Evolutionary conservation across 2,888 invertebrate genomes (phyloP).

Genomic region (Drosophila engyochracea): DNA sequence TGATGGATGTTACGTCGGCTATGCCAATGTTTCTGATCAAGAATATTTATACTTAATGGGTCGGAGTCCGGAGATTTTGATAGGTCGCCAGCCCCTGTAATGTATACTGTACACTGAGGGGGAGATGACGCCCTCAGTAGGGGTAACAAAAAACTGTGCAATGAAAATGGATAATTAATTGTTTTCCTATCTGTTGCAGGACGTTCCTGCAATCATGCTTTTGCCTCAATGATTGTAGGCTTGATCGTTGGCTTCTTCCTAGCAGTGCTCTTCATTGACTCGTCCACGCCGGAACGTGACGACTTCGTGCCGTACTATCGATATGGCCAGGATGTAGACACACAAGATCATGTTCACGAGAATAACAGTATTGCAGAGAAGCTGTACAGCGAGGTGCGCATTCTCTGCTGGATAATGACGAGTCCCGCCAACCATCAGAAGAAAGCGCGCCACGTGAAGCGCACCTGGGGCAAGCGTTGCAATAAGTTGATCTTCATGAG

Average conservation of each 20-base stretch:
- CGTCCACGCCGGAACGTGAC: background rate
- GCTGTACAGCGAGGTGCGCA: constrained; percentile 5
- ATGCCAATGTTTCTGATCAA: no score
- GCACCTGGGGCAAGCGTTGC: constrained; percentile 33
- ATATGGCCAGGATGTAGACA: background rate
- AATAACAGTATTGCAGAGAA: background rate
- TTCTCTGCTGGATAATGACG: constrained; percentile 27
- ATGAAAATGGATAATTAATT: no score
- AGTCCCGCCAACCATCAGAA: constrained; percentile 2
- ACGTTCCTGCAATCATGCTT: background rate
- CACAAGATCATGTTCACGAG: background rate
- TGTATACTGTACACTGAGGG: no score
- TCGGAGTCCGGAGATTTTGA: no score
- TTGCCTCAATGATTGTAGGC: background rate
- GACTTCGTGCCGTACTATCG: background rate
- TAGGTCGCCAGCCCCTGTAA: no score
- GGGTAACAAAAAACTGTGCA: no score
- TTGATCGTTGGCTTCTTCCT: background rate
- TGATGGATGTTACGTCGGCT: no score
- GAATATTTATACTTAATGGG: no score
- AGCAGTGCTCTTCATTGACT: background rate
- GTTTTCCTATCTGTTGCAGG: background rate
- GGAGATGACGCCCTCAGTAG: no score
- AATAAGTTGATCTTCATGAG: constrained; percentile 34
- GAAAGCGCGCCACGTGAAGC: constrained; percentile 22